Evolutionary conservation across 2,113 vertebrate genomes (phyloP).

Genomic region (Varanus salvator): DNA sequence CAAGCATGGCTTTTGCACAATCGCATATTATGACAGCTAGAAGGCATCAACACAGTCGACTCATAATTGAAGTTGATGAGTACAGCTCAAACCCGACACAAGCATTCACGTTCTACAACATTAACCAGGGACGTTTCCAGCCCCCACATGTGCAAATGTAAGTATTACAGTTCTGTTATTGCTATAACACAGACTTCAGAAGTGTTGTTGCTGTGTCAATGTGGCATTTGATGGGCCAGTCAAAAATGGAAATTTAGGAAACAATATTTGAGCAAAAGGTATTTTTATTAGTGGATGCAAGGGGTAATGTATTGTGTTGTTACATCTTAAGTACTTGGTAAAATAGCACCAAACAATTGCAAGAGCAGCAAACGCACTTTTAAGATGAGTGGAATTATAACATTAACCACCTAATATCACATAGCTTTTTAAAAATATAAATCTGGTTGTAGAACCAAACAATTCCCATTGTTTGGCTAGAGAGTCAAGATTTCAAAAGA

Average conservation of each 20-base stretch:
- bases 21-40: conserved; percentile 93
- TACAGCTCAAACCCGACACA: conserved; percentile 98
- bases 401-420: conserved; percentile 42
- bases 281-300: conserved; percentile 40
- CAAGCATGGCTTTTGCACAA: conserved; percentile 93
- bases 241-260: conserved; percentile 32
- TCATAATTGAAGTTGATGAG: conserved; percentile 92
- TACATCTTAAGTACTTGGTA: conserved; percentile 2
- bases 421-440: conserved; percentile 36
- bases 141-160: conserved; percentile 97
- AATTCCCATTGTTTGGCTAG: conserved; percentile 22
- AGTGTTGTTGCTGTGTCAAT: conserved; percentile 50
- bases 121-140: conserved; percentile 98
- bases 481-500: conserved; percentile 41
- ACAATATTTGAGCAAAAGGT: not conserved
- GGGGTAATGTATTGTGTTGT: not conserved
- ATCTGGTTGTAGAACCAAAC: conserved; percentile 12
- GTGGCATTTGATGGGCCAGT: conserved; percentile 44
- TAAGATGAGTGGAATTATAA: conserved; percentile 39
- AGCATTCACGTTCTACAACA: conserved; percentile 99
- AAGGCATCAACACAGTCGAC: conserved; percentile 86
- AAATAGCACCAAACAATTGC: not conserved
- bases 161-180: conserved; percentile 68
- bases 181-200: conserved; percentile 46
- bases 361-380: not conserved